Evolutionary conservation across 2,888 invertebrate genomes (phyloP).

Genomic region (Harmothoe impar): DNA sequence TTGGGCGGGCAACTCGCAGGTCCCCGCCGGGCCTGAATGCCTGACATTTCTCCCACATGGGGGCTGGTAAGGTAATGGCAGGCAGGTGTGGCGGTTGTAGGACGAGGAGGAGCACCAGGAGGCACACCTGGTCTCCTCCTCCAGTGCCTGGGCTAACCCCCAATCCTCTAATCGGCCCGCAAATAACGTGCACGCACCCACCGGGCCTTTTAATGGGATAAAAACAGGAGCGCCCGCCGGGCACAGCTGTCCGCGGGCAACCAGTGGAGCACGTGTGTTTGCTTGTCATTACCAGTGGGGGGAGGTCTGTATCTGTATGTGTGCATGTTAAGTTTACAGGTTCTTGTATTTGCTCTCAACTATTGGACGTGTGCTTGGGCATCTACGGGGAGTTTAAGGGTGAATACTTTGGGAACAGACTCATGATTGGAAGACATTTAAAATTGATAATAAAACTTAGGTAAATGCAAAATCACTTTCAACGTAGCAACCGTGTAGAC

Average conservation of each 20-base stretch:
- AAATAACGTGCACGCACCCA: slow-evolving; percentile 34
- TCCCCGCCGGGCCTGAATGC: slow-evolving; percentile 16
- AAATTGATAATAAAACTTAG: too few species aligned
- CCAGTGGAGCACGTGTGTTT: too few species aligned
- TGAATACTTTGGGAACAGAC: too few species aligned
- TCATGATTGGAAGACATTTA: too few species aligned
- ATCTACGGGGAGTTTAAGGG: too few species aligned
- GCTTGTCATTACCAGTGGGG: too few species aligned
- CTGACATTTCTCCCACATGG: background rate
- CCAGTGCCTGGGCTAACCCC: slow-evolving; percentile 33
- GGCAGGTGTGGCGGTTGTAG: background rate
- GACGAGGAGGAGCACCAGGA: background rate
- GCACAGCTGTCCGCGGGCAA: background rate
- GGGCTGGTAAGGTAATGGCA: slow-evolving; percentile 17
- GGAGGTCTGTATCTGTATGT: too few species aligned
- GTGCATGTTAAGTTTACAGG: too few species aligned
- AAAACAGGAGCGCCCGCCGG: background rate
- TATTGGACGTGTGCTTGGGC: too few species aligned
- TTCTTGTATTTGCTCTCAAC: too few species aligned
- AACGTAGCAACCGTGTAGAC: too few species aligned
- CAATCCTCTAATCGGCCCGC: slow-evolving; percentile 7
- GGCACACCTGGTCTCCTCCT: background rate
- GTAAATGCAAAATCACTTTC: too few species aligned
- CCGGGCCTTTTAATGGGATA: slow-evolving; percentile 40
- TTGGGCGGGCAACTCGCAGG: background rate